phyloP scores from a whole-genome alignment of 2,888 invertebrate species.

The Drosophila rellima region DNA sequence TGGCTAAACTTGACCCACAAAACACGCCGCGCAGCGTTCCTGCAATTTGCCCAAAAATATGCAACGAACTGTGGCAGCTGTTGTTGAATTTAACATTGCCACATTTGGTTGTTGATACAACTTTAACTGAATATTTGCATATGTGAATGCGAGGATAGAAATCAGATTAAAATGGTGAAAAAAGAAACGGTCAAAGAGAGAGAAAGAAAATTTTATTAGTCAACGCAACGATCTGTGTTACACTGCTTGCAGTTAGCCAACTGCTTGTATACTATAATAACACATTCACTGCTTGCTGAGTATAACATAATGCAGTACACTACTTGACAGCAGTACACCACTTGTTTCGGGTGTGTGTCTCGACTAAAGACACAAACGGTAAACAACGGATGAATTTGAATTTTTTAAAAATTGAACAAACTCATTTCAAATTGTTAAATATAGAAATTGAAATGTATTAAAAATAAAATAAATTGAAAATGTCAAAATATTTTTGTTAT shows the following conservation, averaged over 20 bases:
- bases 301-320: background rate
- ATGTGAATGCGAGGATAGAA: background rate
- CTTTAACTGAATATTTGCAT: constrained; percentile 1
- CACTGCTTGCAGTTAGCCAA: background rate
- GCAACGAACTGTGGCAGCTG: constrained; percentile 12
- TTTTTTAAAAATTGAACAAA: no score
- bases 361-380: background rate
- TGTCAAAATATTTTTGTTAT: no score
- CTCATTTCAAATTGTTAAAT: no score
- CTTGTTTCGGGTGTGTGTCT: background rate
- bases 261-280: background rate
- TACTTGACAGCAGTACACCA: background rate
- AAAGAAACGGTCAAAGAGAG: background rate
- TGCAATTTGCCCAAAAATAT: constrained; percentile 8
- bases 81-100: constrained; percentile 7
- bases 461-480: no score
- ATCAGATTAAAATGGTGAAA: background rate
- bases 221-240: background rate
- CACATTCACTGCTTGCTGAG: background rate
- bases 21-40: constrained; percentile 11
- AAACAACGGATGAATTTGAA: background rate
- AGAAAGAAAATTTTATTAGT: background rate
- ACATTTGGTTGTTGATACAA: background rate
- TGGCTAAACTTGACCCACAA: constrained; percentile 76
- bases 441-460: no score